Conservation (phyloP, 2,113 vertebrate species). For the Cricetomys ansorgei region DNA sequence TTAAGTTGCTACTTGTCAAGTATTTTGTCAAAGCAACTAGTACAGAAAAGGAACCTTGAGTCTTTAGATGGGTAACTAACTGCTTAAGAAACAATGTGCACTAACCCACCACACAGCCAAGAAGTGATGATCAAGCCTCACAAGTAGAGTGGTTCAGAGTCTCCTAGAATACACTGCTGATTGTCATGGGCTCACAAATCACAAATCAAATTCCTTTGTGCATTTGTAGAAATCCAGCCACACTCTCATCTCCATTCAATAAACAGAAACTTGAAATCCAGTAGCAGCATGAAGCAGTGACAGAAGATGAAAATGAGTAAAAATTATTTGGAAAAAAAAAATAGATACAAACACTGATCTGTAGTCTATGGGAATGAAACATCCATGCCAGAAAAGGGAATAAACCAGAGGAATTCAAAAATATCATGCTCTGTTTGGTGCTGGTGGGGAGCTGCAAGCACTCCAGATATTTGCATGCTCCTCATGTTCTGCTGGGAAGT, state of each 20-base stretch:
- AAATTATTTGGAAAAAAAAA: background rate
- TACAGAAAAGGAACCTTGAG: background rate
- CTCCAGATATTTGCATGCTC: constrained; percentile 26
- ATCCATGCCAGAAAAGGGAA: background rate
- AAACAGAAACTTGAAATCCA: constrained; percentile 60
- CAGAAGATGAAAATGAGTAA: constrained; percentile 40
- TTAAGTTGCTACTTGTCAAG: background rate
- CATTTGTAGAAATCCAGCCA: background rate
- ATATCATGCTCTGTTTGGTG: background rate
- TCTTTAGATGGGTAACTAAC: background rate
- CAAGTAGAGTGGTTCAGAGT: background rate
- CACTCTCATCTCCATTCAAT: background rate
- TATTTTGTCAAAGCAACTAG: background rate
- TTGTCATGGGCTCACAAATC: background rate
- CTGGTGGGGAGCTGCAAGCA: background rate
- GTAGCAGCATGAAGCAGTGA: constrained; percentile 15
- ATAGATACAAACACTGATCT: background rate
- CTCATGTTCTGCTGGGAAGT: background rate
- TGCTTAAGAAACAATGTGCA: background rate
- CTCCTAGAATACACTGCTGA: background rate
- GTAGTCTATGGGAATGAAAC: background rate
- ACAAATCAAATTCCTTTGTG: constrained; percentile 25
- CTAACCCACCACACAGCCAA: background rate
- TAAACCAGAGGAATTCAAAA: background rate
- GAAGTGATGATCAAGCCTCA: background rate